Percentiles rank a stretch among this genome's conserved stretches.
phyloP scores from a whole-genome alignment of 2,113 vertebrate genomes.

The Rana temporaria region DNA sequence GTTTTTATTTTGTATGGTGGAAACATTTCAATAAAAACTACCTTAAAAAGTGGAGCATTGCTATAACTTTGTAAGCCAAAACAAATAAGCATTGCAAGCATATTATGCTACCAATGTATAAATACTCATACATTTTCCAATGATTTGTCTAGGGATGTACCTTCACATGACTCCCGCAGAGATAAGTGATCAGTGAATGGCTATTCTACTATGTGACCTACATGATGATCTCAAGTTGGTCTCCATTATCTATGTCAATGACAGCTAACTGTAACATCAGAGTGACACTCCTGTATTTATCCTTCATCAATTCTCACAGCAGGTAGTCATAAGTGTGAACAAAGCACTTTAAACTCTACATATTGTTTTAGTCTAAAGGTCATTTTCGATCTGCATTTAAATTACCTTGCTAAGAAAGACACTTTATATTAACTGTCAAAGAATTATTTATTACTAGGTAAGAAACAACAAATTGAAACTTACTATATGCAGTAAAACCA shows the following conservation, averaged over 20 bases:
- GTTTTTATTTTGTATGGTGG: too few species aligned
- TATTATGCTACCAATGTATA: too few species aligned
- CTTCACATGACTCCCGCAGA: constrained; percentile 48
- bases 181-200: constrained; percentile 59
- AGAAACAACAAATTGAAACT: not conserved
- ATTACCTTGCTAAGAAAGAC: constrained; percentile 5
- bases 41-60: too few species aligned
- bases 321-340: constrained; percentile 43
- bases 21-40: too few species aligned
- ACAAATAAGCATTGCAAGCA: too few species aligned
- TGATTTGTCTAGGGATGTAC: not conserved
- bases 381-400: constrained; percentile 7
- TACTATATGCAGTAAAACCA: not conserved
- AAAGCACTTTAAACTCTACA: constrained; percentile 55
- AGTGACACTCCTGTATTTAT: constrained; percentile 63
- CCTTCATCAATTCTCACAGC: constrained; percentile 56
- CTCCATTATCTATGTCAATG: constrained; percentile 54
- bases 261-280: constrained; percentile 44
- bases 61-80: too few species aligned
- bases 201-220: not conserved
- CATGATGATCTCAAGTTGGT: constrained; percentile 3
- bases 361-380: constrained; percentile 59
- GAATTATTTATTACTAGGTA: not conserved
- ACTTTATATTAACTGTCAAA: not conserved
- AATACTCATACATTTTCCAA: too few species aligned